Evolutionary conservation across 2,888 invertebrate genomes (phyloP).

Genomic region (Polyommatus iphigenia): DNA sequence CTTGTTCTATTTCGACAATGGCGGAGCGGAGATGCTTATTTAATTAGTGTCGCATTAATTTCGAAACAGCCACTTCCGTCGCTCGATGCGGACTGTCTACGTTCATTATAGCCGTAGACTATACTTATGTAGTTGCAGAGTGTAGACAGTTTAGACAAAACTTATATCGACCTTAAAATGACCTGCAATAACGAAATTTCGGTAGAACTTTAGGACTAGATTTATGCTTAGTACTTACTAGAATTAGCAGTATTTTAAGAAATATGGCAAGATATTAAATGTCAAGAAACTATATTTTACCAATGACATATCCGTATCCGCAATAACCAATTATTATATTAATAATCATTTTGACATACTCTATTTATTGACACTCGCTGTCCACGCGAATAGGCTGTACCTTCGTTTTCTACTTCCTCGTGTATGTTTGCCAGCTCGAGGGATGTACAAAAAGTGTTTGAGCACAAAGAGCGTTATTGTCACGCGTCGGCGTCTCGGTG

Average conservation of each 20-base stretch:
- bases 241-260: background rate
- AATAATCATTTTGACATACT: background rate
- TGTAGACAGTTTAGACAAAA: slow-evolving; percentile 17
- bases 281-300: background rate
- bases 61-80: slow-evolving; percentile 71
- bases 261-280: background rate
- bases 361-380: background rate
- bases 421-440: slow-evolving; percentile 39
- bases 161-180: background rate
- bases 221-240: background rate
- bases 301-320: too few relatives aligned
- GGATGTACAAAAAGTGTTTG: slow-evolving; percentile 59
- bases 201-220: background rate
- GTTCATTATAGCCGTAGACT: slow-evolving; percentile 9
- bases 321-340: too few relatives aligned
- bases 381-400: background rate
- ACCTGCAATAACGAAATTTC: background rate
- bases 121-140: background rate
- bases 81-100: slow-evolving; percentile 46
- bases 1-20: slow-evolving; percentile 37
- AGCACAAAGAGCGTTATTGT: slow-evolving; percentile 73
- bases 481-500: slow-evolving; percentile 70
- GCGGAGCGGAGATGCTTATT: slow-evolving; percentile 52
- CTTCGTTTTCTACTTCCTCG: slow-evolving; percentile 37
- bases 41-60: slow-evolving; percentile 75